These are phyloP conservation scores for Silurus aristotelis DNA, from an alignment of 2,797 vertebrate species.

Conservation along the genomic window DNA sequence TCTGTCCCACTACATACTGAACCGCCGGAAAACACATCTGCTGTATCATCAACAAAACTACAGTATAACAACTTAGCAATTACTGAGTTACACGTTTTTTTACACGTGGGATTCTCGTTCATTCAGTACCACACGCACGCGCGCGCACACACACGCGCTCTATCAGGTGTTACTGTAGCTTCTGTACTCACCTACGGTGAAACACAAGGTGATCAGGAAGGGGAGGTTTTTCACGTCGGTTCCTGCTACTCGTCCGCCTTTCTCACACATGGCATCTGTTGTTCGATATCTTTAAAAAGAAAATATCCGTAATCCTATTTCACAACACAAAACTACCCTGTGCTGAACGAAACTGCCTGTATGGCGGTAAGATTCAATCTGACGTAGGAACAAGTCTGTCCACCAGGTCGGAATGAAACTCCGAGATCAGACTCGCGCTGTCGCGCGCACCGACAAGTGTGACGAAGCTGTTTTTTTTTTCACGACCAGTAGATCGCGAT, in stretches of 20 bases:
- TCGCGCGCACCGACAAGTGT: not conserved
- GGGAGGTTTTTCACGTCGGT: not conserved
- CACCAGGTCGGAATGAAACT: not conserved
- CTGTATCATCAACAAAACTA: too few relatives aligned
- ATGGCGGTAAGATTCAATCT: not conserved
- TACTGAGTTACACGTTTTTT: too few relatives aligned
- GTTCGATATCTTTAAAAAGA: not conserved
- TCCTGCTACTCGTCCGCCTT: too few relatives aligned
- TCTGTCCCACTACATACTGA: too few relatives aligned
- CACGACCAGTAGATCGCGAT: not conserved
- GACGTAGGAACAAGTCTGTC: not conserved
- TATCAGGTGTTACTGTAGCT: not conserved
- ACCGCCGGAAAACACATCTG: too few relatives aligned
- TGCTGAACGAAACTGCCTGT: too few relatives aligned
- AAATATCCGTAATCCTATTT: not conserved
- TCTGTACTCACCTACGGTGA: not conserved
- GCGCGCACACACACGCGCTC: not conserved
- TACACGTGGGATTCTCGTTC: too few relatives aligned
- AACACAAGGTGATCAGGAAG: not conserved
- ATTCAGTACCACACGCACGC: not conserved
- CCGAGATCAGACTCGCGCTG: not conserved
- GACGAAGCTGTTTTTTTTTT: conserved; percentile 10
- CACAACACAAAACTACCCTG: not conserved
- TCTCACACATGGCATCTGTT: not conserved
- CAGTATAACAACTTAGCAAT: too few relatives aligned